Evolutionary conservation across 1,140 invertebrate species (phyloP), one percentile per base, ranked within the genome.

Genomic region (Lepidurus apus): DNA sequence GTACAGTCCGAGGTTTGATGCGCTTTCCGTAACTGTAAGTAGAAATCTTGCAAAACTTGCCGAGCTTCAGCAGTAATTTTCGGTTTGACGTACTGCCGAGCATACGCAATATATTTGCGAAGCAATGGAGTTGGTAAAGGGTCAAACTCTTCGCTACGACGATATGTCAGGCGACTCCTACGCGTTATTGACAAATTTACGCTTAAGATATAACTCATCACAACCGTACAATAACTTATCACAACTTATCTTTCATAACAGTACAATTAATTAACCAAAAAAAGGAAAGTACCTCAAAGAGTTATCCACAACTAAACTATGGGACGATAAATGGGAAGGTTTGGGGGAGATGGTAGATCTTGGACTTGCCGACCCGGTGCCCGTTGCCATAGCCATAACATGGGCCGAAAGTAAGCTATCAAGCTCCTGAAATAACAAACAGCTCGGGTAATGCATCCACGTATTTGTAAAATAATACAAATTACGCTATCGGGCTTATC

Each of bases 51-150:
- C 11, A 98, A 83, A 7, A 91, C 84, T 78, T 87, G 84, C 7
- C 89, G 90, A 21, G 95, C 94, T 75, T 90, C 89, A 24, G 82
- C 83, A 74, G 89, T 91, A 74, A 98, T 86, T 83, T 89, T 89
- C 13, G 96, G 95, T 81, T 92, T 90, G 0, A 97, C 93, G 87
- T 96, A 95, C 84, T 95, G 92, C 77, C 91, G 89, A 1, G 95
- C 94, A 87, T 97, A 98, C 1, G 92, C 92, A 74, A 98, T 92
- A 83, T 97, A 98, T 86, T 97, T 96, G 74, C 93, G 89, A 1
- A 98, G 86, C 44, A 95, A 84, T 24, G 42, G 78, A 21, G 44
- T 43, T 74, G 78, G 78, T 26, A 79, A 26, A 42, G 75, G 84
- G 85, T 95, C 91, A 43, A 93, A 83, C 5, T 86, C 83, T 81